Percentiles rank a stretch among this genome's conserved stretches.
Conservation (phyloP, 2,888 invertebrate genomes). For the Meteorus colon region DNA sequence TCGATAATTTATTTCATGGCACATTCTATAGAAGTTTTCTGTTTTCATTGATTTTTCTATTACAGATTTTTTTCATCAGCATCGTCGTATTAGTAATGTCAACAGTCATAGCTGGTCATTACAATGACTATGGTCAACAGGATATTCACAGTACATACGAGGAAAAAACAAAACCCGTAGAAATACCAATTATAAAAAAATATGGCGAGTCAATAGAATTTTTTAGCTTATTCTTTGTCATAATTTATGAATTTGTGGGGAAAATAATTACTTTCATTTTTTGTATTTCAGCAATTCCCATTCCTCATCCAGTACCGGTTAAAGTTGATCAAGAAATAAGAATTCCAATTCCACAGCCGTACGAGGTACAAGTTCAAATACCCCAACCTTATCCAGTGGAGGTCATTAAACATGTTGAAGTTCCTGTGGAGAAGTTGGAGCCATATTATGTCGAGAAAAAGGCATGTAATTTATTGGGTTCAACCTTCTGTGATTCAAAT, state of each 20-base stretch:
- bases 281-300: slow-evolving; percentile 74
- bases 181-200: slow-evolving; percentile 69
- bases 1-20: neutral
- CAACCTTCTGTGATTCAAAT: neutral
- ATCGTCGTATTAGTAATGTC: slow-evolving; percentile 49
- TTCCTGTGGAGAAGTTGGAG: slow-evolving; percentile 77
- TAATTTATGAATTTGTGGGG: neutral
- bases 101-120: slow-evolving; percentile 57
- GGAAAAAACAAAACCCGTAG: slow-evolving; percentile 64
- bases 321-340: slow-evolving; percentile 76
- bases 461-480: slow-evolving; percentile 59
- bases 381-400: slow-evolving; percentile 73
- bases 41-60: slow-evolving; percentile 16
- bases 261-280: slow-evolving; percentile 11
- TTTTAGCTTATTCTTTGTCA: neutral
- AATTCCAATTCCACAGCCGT: slow-evolving; percentile 77
- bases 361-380: slow-evolving; percentile 75
- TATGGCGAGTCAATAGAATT: slow-evolving; percentile 61
- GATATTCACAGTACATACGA: slow-evolving; percentile 66
- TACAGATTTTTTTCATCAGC: slow-evolving; percentile 53
- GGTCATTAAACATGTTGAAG: slow-evolving; percentile 75
- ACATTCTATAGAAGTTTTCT: neutral
- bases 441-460: slow-evolving; percentile 77
- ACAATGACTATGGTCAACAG: slow-evolving; percentile 56
- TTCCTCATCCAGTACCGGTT: slow-evolving; percentile 76